These are phyloP conservation scores for Suncus etruscus DNA, from an alignment of 2,113 vertebrate genomes.

Conservation along the genomic window DNA sequence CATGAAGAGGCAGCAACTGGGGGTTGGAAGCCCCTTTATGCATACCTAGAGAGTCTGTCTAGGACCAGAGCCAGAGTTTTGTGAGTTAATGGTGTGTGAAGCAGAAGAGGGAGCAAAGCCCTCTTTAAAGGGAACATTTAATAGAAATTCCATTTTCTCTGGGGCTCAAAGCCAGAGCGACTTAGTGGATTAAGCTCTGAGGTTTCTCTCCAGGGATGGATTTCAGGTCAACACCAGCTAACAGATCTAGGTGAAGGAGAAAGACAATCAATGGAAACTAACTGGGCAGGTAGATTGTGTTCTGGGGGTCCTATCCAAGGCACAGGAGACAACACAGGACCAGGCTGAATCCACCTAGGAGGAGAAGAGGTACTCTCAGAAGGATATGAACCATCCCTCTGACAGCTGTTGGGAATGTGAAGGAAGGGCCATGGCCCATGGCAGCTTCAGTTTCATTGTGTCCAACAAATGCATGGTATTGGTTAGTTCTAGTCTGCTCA, in stretches of 20 bases:
- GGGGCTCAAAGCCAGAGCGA: conserved; percentile 76
- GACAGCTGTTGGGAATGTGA: not conserved
- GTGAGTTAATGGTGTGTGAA: conserved; percentile 80
- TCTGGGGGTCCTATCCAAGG: not conserved
- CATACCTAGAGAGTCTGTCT: conserved; percentile 60
- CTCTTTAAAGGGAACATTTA: conserved; percentile 83
- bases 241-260: conserved; percentile 49
- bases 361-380: not conserved
- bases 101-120: conserved; percentile 80
- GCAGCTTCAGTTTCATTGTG: conserved; percentile 57
- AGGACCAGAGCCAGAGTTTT: conserved; percentile 70
- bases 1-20: conserved; percentile 4
- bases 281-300: not conserved
- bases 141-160: conserved; percentile 82
- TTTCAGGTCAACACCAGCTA: conserved; percentile 73
- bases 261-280: not conserved
- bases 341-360: not conserved
- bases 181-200: conserved; percentile 80
- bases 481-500: conserved; percentile 52
- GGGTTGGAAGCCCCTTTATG: conserved; percentile 17
- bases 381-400: not conserved
- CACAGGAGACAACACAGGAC: not conserved
- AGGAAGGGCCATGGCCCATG: conserved; percentile 27
- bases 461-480: conserved; percentile 59
- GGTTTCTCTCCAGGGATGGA: conserved; percentile 72